A percentile compares a stretch with the other conserved stretches of the same genome.
Evolutionary conservation across 2,888 invertebrate genomes (phyloP).

Genomic region (Amorpha juglandis): DNA sequence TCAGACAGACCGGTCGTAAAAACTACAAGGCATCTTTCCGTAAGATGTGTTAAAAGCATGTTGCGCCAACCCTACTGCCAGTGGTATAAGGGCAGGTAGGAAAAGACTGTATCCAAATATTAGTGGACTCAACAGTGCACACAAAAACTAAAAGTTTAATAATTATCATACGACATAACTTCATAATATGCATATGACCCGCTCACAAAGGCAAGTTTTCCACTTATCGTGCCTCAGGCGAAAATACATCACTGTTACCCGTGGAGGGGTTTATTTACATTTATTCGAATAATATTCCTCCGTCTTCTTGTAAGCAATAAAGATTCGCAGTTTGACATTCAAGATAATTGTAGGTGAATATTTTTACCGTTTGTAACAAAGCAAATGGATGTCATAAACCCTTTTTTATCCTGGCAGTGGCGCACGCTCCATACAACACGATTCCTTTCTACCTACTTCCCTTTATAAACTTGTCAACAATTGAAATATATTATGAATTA

Average conservation of each 20-base stretch:
- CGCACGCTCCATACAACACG: too few relatives aligned
- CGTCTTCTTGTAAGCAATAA: conserved; percentile 22
- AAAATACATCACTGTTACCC: conserved; percentile 22
- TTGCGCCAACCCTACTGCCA: too few relatives aligned
- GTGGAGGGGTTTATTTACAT: conserved; percentile 12
- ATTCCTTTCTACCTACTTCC: too few relatives aligned
- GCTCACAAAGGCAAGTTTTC: conserved; percentile 18
- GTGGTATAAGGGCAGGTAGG: too few relatives aligned
- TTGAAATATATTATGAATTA: too few relatives aligned
- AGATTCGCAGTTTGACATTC: conserved; percentile 3
- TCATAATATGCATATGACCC: conserved; percentile 19
- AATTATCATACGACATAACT: conserved; percentile 21
- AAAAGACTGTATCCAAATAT: not conserved
- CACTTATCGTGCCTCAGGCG: conserved; percentile 22
- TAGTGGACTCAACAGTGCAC: not conserved
- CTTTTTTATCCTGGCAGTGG: too few relatives aligned
- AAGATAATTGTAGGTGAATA: conserved; percentile 14
- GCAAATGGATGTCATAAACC: not conserved
- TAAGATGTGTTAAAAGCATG: too few relatives aligned
- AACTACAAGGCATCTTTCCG: too few relatives aligned
- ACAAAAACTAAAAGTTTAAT: conserved; percentile 11
- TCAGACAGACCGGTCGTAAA: too few relatives aligned
- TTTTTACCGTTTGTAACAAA: conserved; percentile 2
- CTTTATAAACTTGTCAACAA: too few relatives aligned
- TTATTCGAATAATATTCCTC: conserved; percentile 21